Conservation (phyloP, 2,113 vertebrate species). For the Trinectes maculatus region DNA sequence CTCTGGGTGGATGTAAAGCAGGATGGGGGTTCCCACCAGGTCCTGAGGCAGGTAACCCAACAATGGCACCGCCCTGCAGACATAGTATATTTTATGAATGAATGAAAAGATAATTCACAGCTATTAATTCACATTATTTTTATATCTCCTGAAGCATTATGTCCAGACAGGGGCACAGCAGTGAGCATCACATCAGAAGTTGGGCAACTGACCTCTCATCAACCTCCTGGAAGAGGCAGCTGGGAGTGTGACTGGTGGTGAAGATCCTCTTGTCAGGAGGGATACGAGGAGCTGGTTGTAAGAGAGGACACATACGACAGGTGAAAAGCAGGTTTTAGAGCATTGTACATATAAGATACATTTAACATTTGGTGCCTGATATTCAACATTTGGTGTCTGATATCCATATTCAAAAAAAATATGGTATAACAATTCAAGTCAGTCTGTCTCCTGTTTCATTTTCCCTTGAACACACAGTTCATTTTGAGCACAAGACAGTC, state of each 20-base stretch:
- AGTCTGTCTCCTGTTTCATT: background rate
- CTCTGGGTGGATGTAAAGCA: slow-evolving; percentile 89
- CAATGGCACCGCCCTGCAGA: slow-evolving; percentile 86
- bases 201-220: slow-evolving; percentile 83
- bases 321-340: slow-evolving; percentile 5
- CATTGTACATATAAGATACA: too few species aligned
- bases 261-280: slow-evolving; percentile 91
- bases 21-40: slow-evolving; percentile 87
- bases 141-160: background rate
- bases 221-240: slow-evolving; percentile 92
- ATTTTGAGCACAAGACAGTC: too few species aligned
- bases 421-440: background rate
- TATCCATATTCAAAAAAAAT: slow-evolving; percentile 28
- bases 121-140: too few species aligned
- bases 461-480: background rate
- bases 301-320: background rate
- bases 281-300: slow-evolving; percentile 87
- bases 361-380: background rate
- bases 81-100: background rate
- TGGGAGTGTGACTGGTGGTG: slow-evolving; percentile 90
- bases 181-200: background rate
- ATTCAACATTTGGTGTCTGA: background rate
- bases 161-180: background rate
- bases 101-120: too few species aligned
- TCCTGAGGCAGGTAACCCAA: slow-evolving; percentile 92